Percentiles rank a stretch among this genome's conserved stretches.
These are phyloP conservation scores for Sebastes vulpes DNA, from an alignment of 2,797 vertebrate genomes.

Conservation along the genomic window DNA sequence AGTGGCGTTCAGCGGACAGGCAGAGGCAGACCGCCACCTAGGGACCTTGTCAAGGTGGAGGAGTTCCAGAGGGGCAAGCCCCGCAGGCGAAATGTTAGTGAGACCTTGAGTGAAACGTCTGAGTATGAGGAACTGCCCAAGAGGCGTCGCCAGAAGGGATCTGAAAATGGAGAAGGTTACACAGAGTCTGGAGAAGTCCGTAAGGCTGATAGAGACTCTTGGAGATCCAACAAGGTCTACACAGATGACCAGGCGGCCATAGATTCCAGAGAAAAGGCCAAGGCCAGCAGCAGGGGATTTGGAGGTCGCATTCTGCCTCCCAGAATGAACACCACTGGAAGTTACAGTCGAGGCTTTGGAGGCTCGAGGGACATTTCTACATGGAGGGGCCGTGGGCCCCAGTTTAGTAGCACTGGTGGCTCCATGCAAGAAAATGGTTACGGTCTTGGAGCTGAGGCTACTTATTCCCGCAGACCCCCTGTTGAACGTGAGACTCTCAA, in stretches of 20 bases:
- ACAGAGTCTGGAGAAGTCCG: conserved; percentile 84
- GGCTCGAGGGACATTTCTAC: conserved; percentile 88
- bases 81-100: conserved; percentile 93
- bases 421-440: conserved; percentile 91
- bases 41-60: conserved; percentile 90
- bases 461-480: conserved; percentile 85
- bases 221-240: conserved; percentile 94
- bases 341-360: conserved; percentile 88
- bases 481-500: conserved; percentile 88
- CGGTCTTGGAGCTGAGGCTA: conserved; percentile 75
- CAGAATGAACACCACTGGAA: conserved; percentile 87
- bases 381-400: conserved; percentile 89
- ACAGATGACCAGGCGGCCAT: conserved; percentile 86
- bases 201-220: conserved; percentile 92
- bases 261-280: conserved; percentile 88
- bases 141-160: conserved; percentile 91
- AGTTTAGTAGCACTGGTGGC: conserved; percentile 71
- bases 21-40: conserved; percentile 87
- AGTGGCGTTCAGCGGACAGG: conserved; percentile 77
- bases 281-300: conserved; percentile 86
- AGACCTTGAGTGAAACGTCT: conserved; percentile 95
- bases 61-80: conserved; percentile 93
- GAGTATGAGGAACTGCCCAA: conserved; percentile 99
- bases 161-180: conserved; percentile 89
- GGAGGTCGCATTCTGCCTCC: conserved; percentile 92